Conservation (phyloP, 2,797 vertebrate genomes). For the Muscicapa comitata region DNA sequence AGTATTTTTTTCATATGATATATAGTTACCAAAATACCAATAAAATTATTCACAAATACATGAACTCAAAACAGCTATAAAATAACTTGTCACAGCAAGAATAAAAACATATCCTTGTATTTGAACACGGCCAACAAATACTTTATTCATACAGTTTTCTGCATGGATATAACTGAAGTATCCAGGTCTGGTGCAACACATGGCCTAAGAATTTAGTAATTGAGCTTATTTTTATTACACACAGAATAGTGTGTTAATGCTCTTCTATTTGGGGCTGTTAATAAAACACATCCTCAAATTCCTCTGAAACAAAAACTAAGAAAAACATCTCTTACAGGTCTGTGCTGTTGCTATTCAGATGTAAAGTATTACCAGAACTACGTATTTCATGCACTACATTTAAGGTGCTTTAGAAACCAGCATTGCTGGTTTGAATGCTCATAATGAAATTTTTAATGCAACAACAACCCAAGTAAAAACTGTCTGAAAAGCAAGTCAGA, state of each 20-base stretch:
- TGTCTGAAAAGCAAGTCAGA: not conserved
- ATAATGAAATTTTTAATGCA: not conserved
- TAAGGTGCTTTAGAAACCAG: not conserved
- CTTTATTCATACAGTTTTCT: not conserved
- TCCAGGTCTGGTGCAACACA: not conserved
- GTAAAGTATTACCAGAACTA: not conserved
- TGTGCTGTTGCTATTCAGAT: not conserved
- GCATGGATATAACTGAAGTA: not conserved
- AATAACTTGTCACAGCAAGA: not conserved
- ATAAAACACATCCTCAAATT: not conserved
- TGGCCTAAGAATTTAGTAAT: not conserved
- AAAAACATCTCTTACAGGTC: not conserved
- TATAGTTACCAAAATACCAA: not conserved
- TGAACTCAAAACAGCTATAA: not conserved
- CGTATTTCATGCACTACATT: not conserved
- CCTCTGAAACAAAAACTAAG: not conserved
- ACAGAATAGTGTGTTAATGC: not conserved
- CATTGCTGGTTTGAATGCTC: not conserved
- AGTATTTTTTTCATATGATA: not conserved
- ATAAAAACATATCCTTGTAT: not conserved
- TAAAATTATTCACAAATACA: not conserved
- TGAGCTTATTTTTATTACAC: not conserved
- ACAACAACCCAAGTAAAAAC: not conserved
- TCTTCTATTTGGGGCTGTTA: not conserved
- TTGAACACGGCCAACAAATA: not conserved